Conservation (phyloP, 2,797 vertebrate species). For the Macrochelys suwanniensis region DNA sequence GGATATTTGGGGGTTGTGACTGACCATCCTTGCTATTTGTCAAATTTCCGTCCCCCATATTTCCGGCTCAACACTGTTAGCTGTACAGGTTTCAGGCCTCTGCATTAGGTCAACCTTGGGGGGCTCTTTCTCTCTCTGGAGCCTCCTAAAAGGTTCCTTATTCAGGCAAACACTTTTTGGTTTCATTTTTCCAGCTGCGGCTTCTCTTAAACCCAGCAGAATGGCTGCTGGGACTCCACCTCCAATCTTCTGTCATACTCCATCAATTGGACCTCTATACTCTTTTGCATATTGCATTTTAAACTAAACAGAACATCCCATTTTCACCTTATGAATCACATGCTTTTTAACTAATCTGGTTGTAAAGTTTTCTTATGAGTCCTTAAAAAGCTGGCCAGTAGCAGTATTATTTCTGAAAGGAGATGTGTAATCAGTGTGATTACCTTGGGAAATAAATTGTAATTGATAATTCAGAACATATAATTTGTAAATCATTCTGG, state of each 20-base stretch:
- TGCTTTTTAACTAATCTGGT: slow-evolving; percentile 65
- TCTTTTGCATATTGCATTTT: slow-evolving; percentile 47
- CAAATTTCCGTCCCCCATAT: neutral
- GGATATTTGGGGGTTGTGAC: neutral
- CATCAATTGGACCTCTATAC: slow-evolving; percentile 19
- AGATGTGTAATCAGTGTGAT: slow-evolving; percentile 76
- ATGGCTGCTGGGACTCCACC: neutral
- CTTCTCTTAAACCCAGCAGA: neutral
- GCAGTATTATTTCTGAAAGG: slow-evolving; percentile 70
- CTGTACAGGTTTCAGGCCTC: neutral
- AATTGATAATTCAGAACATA: slow-evolving; percentile 76
- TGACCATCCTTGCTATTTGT: neutral
- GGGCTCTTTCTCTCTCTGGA: neutral
- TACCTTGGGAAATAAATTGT: slow-evolving; percentile 75
- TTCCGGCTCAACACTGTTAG: neutral
- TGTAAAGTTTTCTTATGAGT: slow-evolving; percentile 71
- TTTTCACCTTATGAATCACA: slow-evolving; percentile 48
- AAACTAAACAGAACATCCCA: slow-evolving; percentile 70
- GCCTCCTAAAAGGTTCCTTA: neutral
- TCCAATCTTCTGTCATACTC: slow-evolving; percentile 21
- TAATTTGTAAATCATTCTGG: slow-evolving; percentile 68
- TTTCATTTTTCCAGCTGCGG: neutral
- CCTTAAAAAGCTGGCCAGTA: slow-evolving; percentile 73
- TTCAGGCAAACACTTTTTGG: neutral
- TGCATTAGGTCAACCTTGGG: neutral